phyloP scores from a whole-genome alignment of 2,113 vertebrate genomes.

The Pygoscelis adeliae region DNA sequence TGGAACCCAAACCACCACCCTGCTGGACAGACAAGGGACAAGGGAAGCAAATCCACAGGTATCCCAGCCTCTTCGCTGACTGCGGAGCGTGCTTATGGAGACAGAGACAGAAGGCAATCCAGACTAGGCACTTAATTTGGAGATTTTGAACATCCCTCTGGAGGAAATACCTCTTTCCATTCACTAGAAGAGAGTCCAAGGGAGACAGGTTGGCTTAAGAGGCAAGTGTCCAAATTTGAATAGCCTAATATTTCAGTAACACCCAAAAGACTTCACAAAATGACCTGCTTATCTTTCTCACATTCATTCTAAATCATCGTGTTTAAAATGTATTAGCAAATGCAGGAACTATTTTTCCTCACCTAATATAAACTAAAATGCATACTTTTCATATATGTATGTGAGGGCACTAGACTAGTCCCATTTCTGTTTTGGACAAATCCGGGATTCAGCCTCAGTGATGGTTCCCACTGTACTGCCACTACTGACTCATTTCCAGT shows the following conservation, averaged over 20 bases:
- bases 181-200: background rate
- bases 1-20: background rate
- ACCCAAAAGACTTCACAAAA: background rate
- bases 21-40: background rate
- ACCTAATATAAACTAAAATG: background rate
- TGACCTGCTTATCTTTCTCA: background rate
- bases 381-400: background rate
- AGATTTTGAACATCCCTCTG: background rate
- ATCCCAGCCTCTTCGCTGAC: background rate
- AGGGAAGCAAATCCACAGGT: background rate
- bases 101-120: background rate
- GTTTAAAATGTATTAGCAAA: background rate
- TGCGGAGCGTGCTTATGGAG: rapidly evolving
- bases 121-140: background rate
- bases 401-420: background rate
- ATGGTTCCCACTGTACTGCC: background rate
- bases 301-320: background rate
- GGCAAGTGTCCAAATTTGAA: background rate
- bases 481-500: background rate
- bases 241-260: background rate
- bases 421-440: background rate
- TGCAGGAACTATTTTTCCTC: background rate
- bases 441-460: rapidly evolving
- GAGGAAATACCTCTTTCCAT: background rate
- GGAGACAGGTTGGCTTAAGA: background rate